Evolutionary conservation across 1,140 invertebrate species (phyloP), one percentile per base, ranked within the genome.

Genomic region (Diabrotica virgifera): DNA sequence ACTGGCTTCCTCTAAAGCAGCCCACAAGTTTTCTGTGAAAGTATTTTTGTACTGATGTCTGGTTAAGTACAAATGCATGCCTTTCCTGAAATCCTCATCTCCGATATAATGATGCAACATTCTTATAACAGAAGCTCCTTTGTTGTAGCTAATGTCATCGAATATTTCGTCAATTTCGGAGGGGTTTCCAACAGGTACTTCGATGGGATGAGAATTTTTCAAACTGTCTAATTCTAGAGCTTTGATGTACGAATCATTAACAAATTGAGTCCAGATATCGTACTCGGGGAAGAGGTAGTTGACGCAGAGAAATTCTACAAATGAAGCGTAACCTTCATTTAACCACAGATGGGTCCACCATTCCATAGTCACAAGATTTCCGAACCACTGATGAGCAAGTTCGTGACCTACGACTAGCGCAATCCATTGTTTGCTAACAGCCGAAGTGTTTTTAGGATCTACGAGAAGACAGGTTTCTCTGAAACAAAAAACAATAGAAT

Each of bases 21-120:
- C 83, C 97, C 97, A 99, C 54, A 99, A 82, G 79, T 99, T 94
- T 78, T 95, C 91, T 7, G 97, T 99, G 70, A 90, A 89, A 5
- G 97, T 95, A 77, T 99, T 97, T 40, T 82, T 85, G 76, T 96
- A 96, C 79, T 90, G 89, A 82, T 97, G 92, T 63, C 89, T 86
- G 5, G 88, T 94, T 63, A 99, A 80, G 76, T 99, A 99, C 5
- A 90, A 77, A 74, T 96, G 90, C 92, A 99, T 96, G 35, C 96
- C 96, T 80, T 90, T 92, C n/a, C 91, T 86, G 77, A 99, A 99
- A 78, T 93, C 90, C 73, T 90, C 85, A 79, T 97, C 94, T 8
- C 96, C 96, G 73, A 99, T 93, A 73, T 96, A 98, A 74, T 91
- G 88, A 77, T 97, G 94, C 50, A 99, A 81, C 97, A 99, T 99